A percentile compares a stretch with the other conserved stretches of the same genome.
Conservation (phyloP, 2,113 vertebrate species). For the human region DNA sequence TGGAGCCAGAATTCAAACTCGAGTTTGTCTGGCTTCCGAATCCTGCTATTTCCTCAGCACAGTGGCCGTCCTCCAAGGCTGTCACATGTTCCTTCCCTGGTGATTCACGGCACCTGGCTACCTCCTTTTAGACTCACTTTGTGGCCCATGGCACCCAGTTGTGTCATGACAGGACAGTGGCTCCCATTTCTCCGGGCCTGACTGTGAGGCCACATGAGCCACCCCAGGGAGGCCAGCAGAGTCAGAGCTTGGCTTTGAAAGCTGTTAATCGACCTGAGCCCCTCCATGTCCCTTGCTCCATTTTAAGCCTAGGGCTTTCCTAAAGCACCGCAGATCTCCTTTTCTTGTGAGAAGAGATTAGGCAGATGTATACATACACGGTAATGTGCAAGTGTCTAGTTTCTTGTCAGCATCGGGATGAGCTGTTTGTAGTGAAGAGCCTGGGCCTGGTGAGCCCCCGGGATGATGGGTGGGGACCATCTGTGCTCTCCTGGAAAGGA, state of each 20-base stretch:
- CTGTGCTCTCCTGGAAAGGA: conserved; percentile 83
- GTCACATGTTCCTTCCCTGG: not conserved
- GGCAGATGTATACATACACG: not conserved
- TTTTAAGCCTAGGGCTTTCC: not conserved
- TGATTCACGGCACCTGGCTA: not conserved
- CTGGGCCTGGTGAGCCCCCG: conserved; percentile 8
- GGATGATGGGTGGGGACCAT: conserved; percentile 78
- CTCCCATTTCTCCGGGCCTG: not conserved
- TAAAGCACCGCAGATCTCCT: not conserved
- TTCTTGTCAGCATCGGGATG: not conserved
- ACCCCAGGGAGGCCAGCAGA: not conserved
- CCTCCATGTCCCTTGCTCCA: not conserved
- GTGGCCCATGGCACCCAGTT: not conserved
- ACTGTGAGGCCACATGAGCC: not conserved
- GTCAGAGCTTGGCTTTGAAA: not conserved
- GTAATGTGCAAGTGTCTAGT: not conserved
- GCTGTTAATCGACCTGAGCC: not conserved
- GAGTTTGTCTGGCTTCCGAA: not conserved
- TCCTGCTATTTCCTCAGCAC: not conserved
- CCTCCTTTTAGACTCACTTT: not conserved
- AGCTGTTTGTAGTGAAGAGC: conserved; percentile 48
- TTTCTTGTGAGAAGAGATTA: not conserved
- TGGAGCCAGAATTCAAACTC: not conserved
- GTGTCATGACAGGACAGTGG: not conserved
- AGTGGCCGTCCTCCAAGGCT: accelerated